These are phyloP conservation scores for Lasioglossum morio DNA, from an alignment of 2,888 invertebrate genomes.

Conservation along the genomic window DNA sequence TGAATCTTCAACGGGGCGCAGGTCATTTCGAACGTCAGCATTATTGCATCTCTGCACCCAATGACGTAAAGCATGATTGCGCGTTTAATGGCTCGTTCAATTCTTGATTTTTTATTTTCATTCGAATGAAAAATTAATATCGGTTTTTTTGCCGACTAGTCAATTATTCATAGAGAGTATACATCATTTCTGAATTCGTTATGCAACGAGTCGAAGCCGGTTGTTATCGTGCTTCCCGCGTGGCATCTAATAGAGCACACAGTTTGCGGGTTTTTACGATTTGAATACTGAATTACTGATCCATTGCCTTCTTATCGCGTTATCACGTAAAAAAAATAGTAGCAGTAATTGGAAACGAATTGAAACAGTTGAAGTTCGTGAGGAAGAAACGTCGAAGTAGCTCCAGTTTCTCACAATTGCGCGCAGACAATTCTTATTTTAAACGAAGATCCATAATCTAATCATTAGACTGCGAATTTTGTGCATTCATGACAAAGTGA, in stretches of 20 bases:
- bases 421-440: no score
- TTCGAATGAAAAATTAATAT: neutral
- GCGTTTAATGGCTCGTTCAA: neutral
- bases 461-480: no score
- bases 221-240: neutral
- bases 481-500: no score
- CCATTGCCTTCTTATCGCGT: neutral
- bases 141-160: neutral
- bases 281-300: neutral
- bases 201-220: conserved; percentile 2
- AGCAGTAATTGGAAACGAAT: no score
- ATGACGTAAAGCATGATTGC: neutral
- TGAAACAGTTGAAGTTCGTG: no score
- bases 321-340: no score
- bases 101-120: no score
- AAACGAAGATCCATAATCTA: no score
- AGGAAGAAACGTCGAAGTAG: no score
- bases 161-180: neutral
- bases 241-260: conserved; percentile 24
- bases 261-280: neutral
- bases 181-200: neutral
- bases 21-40: neutral
- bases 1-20: neutral
- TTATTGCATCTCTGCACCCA: neutral
- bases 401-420: no score